phyloP scores from a whole-genome alignment of 2,888 invertebrate species.

The Corythucha ciliata region DNA sequence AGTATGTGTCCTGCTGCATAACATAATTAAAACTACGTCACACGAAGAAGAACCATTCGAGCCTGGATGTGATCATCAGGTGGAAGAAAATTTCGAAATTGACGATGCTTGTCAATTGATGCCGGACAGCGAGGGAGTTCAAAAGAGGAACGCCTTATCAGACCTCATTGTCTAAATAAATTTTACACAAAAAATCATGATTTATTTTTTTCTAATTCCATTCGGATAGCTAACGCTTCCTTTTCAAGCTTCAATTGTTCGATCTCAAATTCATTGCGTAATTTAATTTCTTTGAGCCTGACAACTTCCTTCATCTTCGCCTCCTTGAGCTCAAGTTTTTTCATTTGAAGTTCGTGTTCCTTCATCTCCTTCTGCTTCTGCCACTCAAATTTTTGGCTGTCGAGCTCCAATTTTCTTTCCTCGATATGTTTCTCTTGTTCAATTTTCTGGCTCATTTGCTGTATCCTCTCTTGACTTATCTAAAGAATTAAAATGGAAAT shows the following conservation, averaged over 20 bases:
- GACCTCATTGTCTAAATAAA: not conserved
- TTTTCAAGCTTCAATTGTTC: slow-evolving; percentile 10
- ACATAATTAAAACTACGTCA: not conserved
- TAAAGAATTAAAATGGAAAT: not conserved
- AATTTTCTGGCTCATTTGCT: not conserved
- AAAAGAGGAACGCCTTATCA: slow-evolving; percentile 4
- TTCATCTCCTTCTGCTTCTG: not conserved
- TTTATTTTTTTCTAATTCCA: not conserved
- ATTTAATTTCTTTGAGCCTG: not conserved
- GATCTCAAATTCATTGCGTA: not conserved
- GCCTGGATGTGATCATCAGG: not conserved
- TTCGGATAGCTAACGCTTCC: not conserved
- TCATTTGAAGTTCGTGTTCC: not conserved
- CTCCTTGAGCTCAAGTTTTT: slow-evolving; percentile 1
- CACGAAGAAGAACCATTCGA: not conserved
- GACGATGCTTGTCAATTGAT: not conserved
- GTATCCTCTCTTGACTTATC: not conserved
- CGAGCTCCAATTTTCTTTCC: not conserved
- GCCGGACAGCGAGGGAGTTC: not conserved
- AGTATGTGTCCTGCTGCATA: slow-evolving; percentile 6
- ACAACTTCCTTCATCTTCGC: not conserved
- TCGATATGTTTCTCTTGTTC: not conserved
- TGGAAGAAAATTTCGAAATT: not conserved
- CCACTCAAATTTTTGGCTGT: slow-evolving; percentile 4
- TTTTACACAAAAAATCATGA: not conserved